phyloP scores from a whole-genome alignment of 2,113 vertebrate species.

The Xiphophorus maculatus region DNA sequence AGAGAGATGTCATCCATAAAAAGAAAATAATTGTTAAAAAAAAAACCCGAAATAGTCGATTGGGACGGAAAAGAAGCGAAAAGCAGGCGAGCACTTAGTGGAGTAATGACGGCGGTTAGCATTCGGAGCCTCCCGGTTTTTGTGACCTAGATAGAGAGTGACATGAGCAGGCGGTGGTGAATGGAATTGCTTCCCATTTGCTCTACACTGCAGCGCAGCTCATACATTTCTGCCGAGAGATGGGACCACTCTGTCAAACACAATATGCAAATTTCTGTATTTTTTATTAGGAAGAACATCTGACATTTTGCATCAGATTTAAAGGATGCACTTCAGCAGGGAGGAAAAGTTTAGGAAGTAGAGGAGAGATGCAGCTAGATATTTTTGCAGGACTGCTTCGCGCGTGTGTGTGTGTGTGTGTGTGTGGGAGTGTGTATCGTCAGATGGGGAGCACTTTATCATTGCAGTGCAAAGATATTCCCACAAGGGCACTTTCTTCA shows the following conservation, averaged over 20 bases:
- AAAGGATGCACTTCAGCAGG: conserved; percentile 18
- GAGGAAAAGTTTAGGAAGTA: conserved; percentile 27
- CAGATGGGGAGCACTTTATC: conserved; percentile 6
- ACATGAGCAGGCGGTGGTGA: conserved; percentile 57
- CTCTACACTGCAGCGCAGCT: conserved; percentile 49
- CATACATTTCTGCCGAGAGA: conserved; percentile 52
- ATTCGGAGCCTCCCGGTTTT: conserved; percentile 47
- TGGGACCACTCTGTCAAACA: conserved; percentile 47
- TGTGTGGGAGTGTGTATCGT: conserved; percentile 3
- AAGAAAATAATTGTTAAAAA: neutral
- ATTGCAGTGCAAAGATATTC: conserved; percentile 25
- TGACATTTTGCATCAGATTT: conserved; percentile 42
- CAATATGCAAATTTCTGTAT: conserved; percentile 56
- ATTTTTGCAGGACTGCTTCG: conserved; percentile 6
- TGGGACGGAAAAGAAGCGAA: conserved; percentile 35
- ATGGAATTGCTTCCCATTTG: conserved; percentile 59
- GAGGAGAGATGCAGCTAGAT: neutral
- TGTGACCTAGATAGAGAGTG: conserved; percentile 67
- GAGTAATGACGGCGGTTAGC: conserved; percentile 62
- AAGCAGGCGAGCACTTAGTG: conserved; percentile 30
- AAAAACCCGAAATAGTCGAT: conserved; percentile 12
- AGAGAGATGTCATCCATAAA: conserved; percentile 7
- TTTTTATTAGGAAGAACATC: conserved; percentile 40
- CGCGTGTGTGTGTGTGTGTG: neutral
- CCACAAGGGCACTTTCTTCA: conserved; percentile 42